A percentile compares a stretch with the other conserved stretches of the same genome.
Conservation (phyloP, 2,797 vertebrate genomes). For the Anisognathus igniventris region DNA sequence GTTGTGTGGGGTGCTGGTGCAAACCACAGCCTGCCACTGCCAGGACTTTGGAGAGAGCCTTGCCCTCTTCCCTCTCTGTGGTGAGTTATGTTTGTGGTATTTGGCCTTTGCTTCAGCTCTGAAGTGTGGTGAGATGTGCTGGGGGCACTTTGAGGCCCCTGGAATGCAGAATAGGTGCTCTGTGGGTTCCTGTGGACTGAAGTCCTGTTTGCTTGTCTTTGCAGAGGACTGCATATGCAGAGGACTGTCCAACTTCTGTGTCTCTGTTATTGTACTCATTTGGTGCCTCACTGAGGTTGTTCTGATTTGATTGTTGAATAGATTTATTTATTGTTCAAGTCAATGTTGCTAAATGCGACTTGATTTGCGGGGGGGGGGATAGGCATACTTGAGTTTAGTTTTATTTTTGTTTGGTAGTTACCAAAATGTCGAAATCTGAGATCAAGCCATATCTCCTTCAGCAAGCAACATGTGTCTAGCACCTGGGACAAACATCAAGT, state of each 20-base stretch:
- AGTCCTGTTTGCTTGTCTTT: neutral
- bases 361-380: neutral
- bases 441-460: neutral
- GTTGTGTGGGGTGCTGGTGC: neutral
- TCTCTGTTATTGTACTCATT: neutral
- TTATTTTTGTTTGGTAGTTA: slow-evolving; percentile 39
- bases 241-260: neutral
- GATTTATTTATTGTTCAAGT: slow-evolving; percentile 1
- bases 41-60: neutral
- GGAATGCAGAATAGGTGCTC: neutral
- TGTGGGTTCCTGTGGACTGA: neutral
- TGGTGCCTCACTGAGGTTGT: neutral
- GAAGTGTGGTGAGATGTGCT: neutral
- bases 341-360: neutral
- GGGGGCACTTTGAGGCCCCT: neutral
- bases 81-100: neutral
- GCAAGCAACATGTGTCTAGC: slow-evolving; percentile 35
- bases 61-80: neutral
- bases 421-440: neutral
- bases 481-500: slow-evolving; percentile 26
- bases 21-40: neutral
- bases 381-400: neutral
- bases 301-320: neutral
- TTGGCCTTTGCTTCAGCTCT: neutral
- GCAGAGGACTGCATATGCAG: neutral